Base-by-base conservation (phyloP, 2,797 vertebrate species). In the Botia kubotai region DNA sequence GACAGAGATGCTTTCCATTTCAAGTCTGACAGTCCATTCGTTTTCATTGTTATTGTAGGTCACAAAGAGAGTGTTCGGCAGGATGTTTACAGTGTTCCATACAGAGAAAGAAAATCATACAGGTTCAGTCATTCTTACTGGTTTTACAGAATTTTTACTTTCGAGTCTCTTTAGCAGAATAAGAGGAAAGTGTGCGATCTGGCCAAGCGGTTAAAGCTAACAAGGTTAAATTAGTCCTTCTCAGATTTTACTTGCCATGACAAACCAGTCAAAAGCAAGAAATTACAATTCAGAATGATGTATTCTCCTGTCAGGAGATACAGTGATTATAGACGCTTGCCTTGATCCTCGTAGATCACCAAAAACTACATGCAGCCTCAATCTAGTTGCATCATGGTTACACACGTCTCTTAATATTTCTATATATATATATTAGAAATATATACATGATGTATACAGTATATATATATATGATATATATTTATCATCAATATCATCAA, bases 221-320 rank as follows among this genome's bases (percentile, higher is more conserved):
- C 80, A 23, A 83, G 86, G 82, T 86, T 77, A 86, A 87, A 88
- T 88, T 70, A 86, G 82, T 87, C 86, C 65, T 77, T 86, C 84
- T 84, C 39, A 26, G 48, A 77, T 80, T 79, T 75, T 26, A 4
- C 71, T 72, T 66, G 77, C 68, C 60, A 74, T 83, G 82, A 67
- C 68, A 74, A 72, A 33, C 48, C 62, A 79, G 84, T 76, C 79
- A 46, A 71, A 86, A 76, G 76, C 1, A 43, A 72, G 60, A 73
- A 63, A 83, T 63, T 70, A 88, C 52, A 71, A 83, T 74, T 73
- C 53, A 67, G 82, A 88, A 86, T 74, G 79, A 88, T 87, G 66
- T 86, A 26, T 74, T 79, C 69, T 60, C 36, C 65, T 77, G 67
- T 83, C 78, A 79, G 85, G 81, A 62, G 60, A 82, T 83, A 88